A percentile compares a stretch with the other conserved stretches of the same genome.
Evolutionary conservation across 2,797 vertebrate genomes (phyloP).

Genomic region (Sphenodon punctatus): DNA sequence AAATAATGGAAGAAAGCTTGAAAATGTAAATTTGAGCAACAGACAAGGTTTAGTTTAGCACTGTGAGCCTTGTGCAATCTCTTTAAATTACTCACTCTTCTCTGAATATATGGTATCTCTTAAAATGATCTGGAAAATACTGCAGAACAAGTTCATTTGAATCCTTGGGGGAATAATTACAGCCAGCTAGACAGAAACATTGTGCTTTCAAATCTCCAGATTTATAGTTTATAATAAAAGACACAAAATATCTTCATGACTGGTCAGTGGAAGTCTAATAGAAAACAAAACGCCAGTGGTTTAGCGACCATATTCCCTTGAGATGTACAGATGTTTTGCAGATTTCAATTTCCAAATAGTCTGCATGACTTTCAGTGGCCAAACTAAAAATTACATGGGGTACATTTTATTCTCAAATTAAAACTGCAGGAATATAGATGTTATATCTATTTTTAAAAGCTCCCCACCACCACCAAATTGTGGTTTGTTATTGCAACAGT

Average conservation of each 20-base stretch:
- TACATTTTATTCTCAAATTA: slow-evolving; percentile 84
- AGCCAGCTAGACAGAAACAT: slow-evolving; percentile 50
- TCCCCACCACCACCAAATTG: slow-evolving; percentile 76
- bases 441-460: slow-evolving; percentile 76
- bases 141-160: slow-evolving; percentile 55
- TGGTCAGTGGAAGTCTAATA: slow-evolving; percentile 38
- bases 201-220: slow-evolving; percentile 62
- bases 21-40: slow-evolving; percentile 37
- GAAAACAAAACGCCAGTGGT: slow-evolving; percentile 56
- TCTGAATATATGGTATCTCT: slow-evolving; percentile 19
- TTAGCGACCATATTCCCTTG: slow-evolving; percentile 43
- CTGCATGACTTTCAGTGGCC: slow-evolving; percentile 73
- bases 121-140: slow-evolving; percentile 46
- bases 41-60: background rate
- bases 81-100: slow-evolving; percentile 40
- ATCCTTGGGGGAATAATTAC: slow-evolving; percentile 45
- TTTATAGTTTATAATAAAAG: slow-evolving; percentile 50
- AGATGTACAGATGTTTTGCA: slow-evolving; percentile 60
- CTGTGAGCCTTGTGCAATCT: background rate
- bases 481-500: slow-evolving; percentile 74
- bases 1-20: slow-evolving; percentile 11
- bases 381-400: slow-evolving; percentile 76
- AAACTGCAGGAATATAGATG: slow-evolving; percentile 76
- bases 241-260: slow-evolving; percentile 43
- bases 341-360: slow-evolving; percentile 75